phyloP scores from a whole-genome alignment of 1,140 invertebrate genomes.

The Brachionus koreanus region DNA sequence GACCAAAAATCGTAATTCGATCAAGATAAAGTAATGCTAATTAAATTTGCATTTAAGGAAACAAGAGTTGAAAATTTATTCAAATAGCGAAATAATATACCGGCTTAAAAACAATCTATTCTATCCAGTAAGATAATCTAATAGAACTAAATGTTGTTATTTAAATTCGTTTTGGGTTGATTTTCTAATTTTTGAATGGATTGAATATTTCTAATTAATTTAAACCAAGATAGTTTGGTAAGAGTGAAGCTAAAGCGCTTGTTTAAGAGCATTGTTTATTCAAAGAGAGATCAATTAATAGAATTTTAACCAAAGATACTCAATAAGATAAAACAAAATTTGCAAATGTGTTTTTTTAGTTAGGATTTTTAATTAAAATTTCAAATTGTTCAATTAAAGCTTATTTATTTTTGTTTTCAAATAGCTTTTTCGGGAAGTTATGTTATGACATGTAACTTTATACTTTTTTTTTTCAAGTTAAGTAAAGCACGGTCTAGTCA shows the following conservation, averaged over 20 bases:
- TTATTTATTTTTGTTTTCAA: neutral
- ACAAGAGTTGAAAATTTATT: constrained; percentile 23
- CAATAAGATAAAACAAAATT: constrained; percentile 18
- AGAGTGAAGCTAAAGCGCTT: neutral
- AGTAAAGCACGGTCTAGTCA: neutral
- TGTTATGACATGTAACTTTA: constrained; percentile 31
- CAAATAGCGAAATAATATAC: neutral
- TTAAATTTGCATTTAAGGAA: constrained; percentile 3
- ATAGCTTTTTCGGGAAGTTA: neutral
- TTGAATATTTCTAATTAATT: constrained; percentile 10
- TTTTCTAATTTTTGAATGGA: constrained; percentile 2
- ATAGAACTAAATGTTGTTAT: constrained; percentile 4
- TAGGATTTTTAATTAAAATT: neutral
- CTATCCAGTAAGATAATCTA: neutral
- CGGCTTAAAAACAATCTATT: neutral
- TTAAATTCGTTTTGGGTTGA: constrained; percentile 13
- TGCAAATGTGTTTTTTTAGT: constrained; percentile 26
- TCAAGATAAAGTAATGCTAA: constrained; percentile 29
- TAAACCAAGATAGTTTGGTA: constrained; percentile 9
- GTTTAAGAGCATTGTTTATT: neutral
- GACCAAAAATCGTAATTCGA: neutral
- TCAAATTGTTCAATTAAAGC: constrained; percentile 7
- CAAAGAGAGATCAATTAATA: neutral
- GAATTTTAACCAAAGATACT: constrained; percentile 10
- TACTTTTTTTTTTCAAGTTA: neutral